Conservation (phyloP, 2,888 invertebrate genomes). For the Willowsia nigromaculata region DNA sequence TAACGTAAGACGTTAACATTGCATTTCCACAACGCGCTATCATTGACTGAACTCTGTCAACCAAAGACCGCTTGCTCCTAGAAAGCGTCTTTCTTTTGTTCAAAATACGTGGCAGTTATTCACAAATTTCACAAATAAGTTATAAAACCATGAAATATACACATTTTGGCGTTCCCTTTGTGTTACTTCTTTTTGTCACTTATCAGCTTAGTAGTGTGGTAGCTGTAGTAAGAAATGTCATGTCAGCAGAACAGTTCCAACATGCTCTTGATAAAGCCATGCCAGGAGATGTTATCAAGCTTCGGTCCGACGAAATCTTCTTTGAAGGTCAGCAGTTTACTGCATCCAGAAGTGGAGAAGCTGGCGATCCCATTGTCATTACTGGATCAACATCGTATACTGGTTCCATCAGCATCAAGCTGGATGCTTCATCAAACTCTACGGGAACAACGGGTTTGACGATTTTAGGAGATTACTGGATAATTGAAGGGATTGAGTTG, state of each 20-base stretch:
- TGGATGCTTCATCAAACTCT: not conserved
- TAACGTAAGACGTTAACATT: too few species aligned
- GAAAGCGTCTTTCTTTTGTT: too few species aligned
- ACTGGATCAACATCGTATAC: not conserved
- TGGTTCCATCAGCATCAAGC: not conserved
- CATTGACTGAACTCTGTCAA: too few species aligned
- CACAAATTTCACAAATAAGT: too few species aligned
- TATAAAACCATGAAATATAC: too few species aligned
- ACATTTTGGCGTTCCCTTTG: not conserved
- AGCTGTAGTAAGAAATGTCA: not conserved
- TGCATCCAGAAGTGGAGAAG: not conserved
- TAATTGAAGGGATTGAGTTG: conserved; percentile 16
- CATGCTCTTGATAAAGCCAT: not conserved
- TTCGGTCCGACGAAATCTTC: not conserved
- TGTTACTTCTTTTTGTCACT: not conserved
- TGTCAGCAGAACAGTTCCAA: conserved; percentile 29
- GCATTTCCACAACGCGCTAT: too few species aligned
- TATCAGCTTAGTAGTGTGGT: not conserved
- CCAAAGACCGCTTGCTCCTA: too few species aligned
- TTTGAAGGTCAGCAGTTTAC: conserved; percentile 20
- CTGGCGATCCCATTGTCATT: conserved; percentile 17
- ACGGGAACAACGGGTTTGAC: not conserved
- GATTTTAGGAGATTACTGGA: conserved; percentile 44
- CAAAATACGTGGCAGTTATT: too few species aligned
- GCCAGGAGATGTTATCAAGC: conserved; percentile 37